These are phyloP conservation scores for Zaprionus inermis DNA, from an alignment of 1,140 invertebrate genomes.

Conservation along the genomic window DNA sequence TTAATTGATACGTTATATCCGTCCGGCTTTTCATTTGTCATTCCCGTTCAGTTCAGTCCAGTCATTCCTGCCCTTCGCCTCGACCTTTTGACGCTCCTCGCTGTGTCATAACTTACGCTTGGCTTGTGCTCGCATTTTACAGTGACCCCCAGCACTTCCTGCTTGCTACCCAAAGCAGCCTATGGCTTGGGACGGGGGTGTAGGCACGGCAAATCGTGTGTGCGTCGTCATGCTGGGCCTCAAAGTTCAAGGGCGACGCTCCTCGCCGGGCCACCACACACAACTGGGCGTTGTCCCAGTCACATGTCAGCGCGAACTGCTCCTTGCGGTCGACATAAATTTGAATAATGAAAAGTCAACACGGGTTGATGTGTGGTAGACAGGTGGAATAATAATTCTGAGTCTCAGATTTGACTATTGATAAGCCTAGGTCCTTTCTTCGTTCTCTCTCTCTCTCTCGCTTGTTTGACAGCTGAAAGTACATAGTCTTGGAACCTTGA, in stretches of 20 bases:
- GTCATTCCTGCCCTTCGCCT: conserved; percentile 10
- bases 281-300: conserved; percentile 56
- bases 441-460: no score
- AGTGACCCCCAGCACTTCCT: neutral
- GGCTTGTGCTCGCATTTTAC: conserved; percentile 4
- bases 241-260: conserved; percentile 47
- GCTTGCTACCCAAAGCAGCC: no score
- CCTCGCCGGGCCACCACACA: neutral
- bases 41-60: conserved; percentile 5
- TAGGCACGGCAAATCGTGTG: conserved; percentile 28
- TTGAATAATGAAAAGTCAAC: conserved; percentile 55
- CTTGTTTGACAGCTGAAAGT: neutral
- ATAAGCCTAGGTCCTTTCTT: no score
- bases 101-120: conserved; percentile 2
- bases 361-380: no score
- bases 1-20: conserved; percentile 41
- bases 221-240: conserved; percentile 53
- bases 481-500: neutral
- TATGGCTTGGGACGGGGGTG: neutral
- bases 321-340: conserved; percentile 25
- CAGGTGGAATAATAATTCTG: conserved; percentile 5
- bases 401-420: conserved; percentile 3
- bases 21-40: conserved; percentile 41
- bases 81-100: neutral
- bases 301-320: conserved; percentile 44